Evolutionary conservation across 2,888 invertebrate genomes (phyloP).

Genomic region (Hemaris fuciformis): DNA sequence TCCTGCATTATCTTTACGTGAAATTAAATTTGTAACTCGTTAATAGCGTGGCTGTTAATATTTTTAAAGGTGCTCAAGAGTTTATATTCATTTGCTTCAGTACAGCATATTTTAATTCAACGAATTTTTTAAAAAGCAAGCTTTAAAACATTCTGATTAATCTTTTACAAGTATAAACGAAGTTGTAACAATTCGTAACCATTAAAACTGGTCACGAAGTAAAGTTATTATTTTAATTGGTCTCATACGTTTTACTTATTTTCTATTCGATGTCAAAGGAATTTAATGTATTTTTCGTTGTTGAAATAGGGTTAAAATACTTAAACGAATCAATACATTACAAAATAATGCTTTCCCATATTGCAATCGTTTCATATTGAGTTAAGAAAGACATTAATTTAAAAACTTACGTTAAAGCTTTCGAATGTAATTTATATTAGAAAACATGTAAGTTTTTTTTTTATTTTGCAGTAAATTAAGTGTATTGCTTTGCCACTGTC

Average conservation of each 20-base stretch:
- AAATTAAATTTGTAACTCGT: not conserved
- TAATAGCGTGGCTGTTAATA: not conserved
- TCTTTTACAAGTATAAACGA: not conserved
- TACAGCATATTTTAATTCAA: not conserved
- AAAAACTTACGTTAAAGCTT: no score
- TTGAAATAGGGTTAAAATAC: no score
- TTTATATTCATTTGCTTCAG: not conserved
- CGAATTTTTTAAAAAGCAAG: not conserved
- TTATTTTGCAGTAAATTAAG: constrained; percentile 23
- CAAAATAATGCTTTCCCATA: no score
- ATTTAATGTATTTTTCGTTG: no score
- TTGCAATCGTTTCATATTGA: no score
- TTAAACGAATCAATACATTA: no score
- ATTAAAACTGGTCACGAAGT: not conserved
- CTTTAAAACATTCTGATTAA: not conserved
- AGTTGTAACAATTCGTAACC: not conserved
- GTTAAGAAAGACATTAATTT: no score
- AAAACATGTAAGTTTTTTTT: no score
- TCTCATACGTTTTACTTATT: no score
- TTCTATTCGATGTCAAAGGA: no score
- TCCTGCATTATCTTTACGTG: not conserved
- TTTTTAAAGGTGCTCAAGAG: not conserved
- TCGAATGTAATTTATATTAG: no score
- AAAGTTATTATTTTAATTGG: no score
- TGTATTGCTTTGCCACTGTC: constrained; percentile 33